Conservation (phyloP, 2,797 vertebrate genomes). For the Orestias chungarensis region DNA sequence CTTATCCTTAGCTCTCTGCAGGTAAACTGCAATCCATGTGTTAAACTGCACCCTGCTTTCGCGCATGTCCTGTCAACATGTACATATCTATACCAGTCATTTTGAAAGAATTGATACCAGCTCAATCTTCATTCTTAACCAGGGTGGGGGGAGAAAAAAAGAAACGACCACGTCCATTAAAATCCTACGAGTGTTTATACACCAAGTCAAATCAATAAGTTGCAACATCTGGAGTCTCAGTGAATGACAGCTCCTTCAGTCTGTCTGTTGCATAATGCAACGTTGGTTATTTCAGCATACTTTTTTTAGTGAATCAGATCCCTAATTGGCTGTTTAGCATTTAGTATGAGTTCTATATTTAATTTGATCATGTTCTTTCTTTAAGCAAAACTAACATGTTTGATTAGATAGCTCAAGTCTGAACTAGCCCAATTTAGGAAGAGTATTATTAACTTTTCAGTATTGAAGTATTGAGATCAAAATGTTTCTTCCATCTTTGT, state of each 20-base stretch:
- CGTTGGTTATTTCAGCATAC: not conserved
- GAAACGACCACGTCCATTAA: not conserved
- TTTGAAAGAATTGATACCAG: not conserved
- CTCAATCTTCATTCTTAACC: not conserved
- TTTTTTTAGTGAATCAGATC: not conserved
- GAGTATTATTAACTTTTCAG: not conserved
- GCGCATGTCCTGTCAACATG: conserved; percentile 10
- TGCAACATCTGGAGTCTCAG: conserved; percentile 6
- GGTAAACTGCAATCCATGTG: conserved; percentile 18
- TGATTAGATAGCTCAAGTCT: not conserved
- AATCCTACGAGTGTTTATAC: not conserved
- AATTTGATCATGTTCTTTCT: not conserved
- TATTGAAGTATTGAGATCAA: not conserved
- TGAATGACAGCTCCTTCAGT: not conserved
- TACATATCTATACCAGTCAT: not conserved
- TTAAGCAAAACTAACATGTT: not conserved
- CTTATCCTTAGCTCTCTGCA: conserved; percentile 28
- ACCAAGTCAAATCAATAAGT: not conserved
- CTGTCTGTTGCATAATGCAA: not conserved
- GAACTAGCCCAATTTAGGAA: not conserved
- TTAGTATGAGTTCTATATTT: not conserved
- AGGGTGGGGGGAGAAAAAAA: not conserved
- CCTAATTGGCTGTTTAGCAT: not conserved
- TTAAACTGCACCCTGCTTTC: conserved; percentile 23
- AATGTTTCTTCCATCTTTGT: not conserved